Base-by-base conservation (phyloP, 2,797 vertebrate genomes). In the Enteromius thamalakanensis region DNA sequence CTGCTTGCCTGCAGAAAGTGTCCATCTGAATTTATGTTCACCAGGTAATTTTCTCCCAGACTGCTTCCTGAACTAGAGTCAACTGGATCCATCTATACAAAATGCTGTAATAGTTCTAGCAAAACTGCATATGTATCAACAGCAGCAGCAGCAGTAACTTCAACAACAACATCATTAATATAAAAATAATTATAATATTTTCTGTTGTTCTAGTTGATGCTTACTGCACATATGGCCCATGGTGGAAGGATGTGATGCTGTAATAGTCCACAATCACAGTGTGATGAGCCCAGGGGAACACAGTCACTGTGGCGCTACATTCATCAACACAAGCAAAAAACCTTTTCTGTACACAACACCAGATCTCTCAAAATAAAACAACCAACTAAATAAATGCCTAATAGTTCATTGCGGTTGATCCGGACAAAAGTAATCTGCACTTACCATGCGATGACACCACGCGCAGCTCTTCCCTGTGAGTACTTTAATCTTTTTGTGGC, bases 371-470 rank as follows among this genome's bases (percentile, higher is more conserved):
- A 62, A 51, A 74, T 47, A 85, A 71, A 71, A 4, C 29, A 71
- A n/a, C 67, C 14, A 62, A 1, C 34, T 65, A 45, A 49, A 65
- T 29, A 34, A 23, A 58, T 23, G n/a, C 23, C 21, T 58, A 11
- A 23, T 23, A 26, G 10, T 23, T 26, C 5, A 58, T 11, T 11
- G 9, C 23, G 53, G 53, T 23, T 12, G 55, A 23, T 58, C 15
- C 21, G 32, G 37, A 79, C 29, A 45, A 9, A 53, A 26, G 14
- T 53, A 11, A 1, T 8, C 32, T 47, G 34, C n/a, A 3, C 93
- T 94, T 88, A 97, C 97, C 94, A 95, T 94, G 86, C 94, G 91
- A 88, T 96, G 95, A 87, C 97, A 98, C 96, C 97, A 97, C 23
- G 95, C 95, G 40, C 97, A 98, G 21, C 92, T 93, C 69, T 94